These are phyloP conservation scores for Oryzias curvinotus DNA, from an alignment of 2,113 vertebrate species.

Conservation along the genomic window DNA sequence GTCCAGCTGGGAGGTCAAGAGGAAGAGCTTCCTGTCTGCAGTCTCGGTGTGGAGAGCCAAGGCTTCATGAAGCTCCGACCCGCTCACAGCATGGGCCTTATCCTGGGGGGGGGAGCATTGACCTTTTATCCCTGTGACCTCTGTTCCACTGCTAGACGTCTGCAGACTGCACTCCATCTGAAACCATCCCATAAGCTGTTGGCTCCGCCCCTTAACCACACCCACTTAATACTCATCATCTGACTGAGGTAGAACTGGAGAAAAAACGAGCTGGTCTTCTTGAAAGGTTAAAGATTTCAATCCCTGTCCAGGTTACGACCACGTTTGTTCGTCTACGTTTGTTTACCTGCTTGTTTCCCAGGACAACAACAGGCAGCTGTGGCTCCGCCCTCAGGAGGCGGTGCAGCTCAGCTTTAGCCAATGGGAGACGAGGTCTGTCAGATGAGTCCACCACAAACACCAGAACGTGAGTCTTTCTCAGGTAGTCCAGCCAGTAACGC, in stretches of 20 bases:
- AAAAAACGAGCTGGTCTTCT: too few relatives aligned
- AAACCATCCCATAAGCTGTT: too few relatives aligned
- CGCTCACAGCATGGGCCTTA: constrained; percentile 73
- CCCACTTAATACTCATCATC: too few relatives aligned
- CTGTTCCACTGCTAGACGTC: too few relatives aligned
- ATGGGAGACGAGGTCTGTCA: constrained; percentile 79
- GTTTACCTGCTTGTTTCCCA: constrained; percentile 91
- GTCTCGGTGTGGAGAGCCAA: constrained; percentile 75
- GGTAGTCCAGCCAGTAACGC: constrained; percentile 87
- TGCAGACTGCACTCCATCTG: too few relatives aligned
- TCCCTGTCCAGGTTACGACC: too few relatives aligned
- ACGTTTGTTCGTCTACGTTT: not conserved
- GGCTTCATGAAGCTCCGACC: constrained; percentile 78
- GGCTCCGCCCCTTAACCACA: too few relatives aligned
- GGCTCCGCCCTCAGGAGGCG: constrained; percentile 77
- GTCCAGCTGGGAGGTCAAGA: constrained; percentile 81
- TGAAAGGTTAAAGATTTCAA: too few relatives aligned
- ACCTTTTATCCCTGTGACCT: not conserved
- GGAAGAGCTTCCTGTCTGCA: constrained; percentile 77
- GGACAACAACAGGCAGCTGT: constrained; percentile 82
- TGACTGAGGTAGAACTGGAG: too few relatives aligned
- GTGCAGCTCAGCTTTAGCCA: constrained; percentile 85
- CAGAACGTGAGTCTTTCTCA: constrained; percentile 84
- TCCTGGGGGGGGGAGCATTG: constrained; percentile 71
- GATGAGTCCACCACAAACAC: constrained; percentile 90